phyloP scores from a whole-genome alignment of 92 coral and sea anemone genomes.

The Metridium senile region DNA sequence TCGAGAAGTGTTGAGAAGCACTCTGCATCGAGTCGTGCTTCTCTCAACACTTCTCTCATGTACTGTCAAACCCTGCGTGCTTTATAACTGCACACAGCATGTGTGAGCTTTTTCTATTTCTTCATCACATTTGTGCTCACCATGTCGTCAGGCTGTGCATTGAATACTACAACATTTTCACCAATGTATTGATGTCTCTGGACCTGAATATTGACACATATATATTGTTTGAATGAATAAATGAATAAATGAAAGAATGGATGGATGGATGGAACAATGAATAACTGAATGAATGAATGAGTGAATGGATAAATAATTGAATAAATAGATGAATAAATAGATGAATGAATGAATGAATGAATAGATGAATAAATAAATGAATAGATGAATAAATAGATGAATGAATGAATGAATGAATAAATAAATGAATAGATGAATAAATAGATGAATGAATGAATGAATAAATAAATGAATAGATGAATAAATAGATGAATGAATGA shows the following conservation, averaged over 20 bases:
- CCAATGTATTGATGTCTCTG: conserved; percentile 80
- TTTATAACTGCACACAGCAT: too few species aligned
- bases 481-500: not conserved
- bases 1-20: too few species aligned
- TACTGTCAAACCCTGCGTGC: too few species aligned
- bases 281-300: not conserved
- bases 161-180: conserved; percentile 87
- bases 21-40: too few species aligned
- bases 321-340: not conserved
- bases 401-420: not conserved
- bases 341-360: not conserved
- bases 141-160: conserved; percentile 90
- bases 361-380: not conserved
- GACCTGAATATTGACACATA: conserved; percentile 68
- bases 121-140: conserved; percentile 58
- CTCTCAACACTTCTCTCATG: too few species aligned
- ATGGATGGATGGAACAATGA: not conserved
- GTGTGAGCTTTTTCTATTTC: too few species aligned
- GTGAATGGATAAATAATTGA: not conserved
- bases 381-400: not conserved
- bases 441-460: not conserved
- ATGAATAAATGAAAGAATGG: not conserved
- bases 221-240: not conserved
- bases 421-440: not conserved
- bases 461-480: not conserved